These are phyloP conservation scores for Andrena hattorfiana DNA, from an alignment of 2,888 invertebrate species.

Conservation along the genomic window DNA sequence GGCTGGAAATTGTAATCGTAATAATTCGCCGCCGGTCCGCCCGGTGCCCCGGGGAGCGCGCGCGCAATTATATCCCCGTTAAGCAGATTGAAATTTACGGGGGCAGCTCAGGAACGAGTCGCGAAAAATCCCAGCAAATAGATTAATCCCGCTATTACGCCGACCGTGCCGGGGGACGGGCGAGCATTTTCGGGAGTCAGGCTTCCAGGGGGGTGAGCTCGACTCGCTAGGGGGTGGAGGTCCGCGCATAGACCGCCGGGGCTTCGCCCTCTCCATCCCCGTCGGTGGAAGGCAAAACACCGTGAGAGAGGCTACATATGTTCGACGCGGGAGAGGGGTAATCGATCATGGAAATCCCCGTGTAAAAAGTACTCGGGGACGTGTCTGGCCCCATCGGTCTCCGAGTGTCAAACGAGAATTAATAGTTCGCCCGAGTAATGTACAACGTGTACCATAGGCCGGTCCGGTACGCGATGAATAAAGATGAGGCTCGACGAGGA, in stretches of 20 bases:
- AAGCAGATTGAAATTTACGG: slow-evolving; percentile 14
- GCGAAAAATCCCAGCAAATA: background rate
- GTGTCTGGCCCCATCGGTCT: slow-evolving; percentile 68
- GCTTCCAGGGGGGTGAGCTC: too few species aligned
- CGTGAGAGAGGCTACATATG: slow-evolving; percentile 66
- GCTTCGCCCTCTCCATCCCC: background rate
- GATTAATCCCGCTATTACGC: too few species aligned
- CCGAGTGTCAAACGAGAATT: slow-evolving; percentile 73
- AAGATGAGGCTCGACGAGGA: slow-evolving; percentile 61
- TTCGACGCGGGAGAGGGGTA: slow-evolving; percentile 56
- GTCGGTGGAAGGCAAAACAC: slow-evolving; percentile 55
- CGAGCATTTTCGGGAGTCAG: too few species aligned
- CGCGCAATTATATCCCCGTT: slow-evolving; percentile 38
- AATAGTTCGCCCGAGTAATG: slow-evolving; percentile 67
- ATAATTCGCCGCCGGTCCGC: slow-evolving; percentile 48
- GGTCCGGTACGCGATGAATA: slow-evolving; percentile 66
- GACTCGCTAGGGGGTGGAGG: too few species aligned
- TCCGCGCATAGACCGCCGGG: too few species aligned
- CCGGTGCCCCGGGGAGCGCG: slow-evolving; percentile 29
- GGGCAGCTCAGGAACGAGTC: background rate
- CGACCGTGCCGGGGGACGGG: too few species aligned
- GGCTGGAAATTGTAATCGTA: slow-evolving; percentile 59
- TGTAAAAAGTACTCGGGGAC: slow-evolving; percentile 64
- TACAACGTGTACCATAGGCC: slow-evolving; percentile 66
- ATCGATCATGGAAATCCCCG: slow-evolving; percentile 70